phyloP scores from a whole-genome alignment of 37 sponge, comb jelly and placozoan genomes.

The Trichoplax adhaerens region DNA sequence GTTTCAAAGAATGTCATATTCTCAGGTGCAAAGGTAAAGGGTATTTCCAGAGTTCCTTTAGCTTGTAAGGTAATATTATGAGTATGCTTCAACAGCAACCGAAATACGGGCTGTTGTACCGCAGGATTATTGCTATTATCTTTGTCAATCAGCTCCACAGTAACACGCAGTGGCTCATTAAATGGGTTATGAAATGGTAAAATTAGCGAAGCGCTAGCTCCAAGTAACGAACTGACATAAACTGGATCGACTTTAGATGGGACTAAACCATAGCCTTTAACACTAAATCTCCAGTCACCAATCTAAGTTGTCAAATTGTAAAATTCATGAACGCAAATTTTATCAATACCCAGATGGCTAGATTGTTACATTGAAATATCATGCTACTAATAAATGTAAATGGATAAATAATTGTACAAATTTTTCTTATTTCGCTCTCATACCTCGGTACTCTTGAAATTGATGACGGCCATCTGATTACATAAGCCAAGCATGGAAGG shows the following conservation, averaged over 20 bases:
- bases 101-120: not conserved
- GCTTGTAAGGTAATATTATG: not conserved
- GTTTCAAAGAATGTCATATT: slow-evolving; percentile 3
- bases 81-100: slow-evolving; percentile 1
- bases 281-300: slow-evolving; percentile 25
- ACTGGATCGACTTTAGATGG: slow-evolving; percentile 17
- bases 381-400: not conserved
- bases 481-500: slow-evolving; percentile 32
- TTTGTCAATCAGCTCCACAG: too few relatives aligned
- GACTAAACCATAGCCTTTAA: slow-evolving; percentile 24
- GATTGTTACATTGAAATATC: too few relatives aligned
- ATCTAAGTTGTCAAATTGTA: slow-evolving; percentile 12
- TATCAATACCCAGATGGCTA: too few relatives aligned
- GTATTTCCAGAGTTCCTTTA: slow-evolving; percentile 7
- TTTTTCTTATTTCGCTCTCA: not conserved
- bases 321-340: too few relatives aligned
- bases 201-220: slow-evolving; percentile 1
- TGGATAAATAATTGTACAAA: slow-evolving; percentile 5
- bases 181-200: too few relatives aligned
- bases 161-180: too few relatives aligned
- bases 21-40: slow-evolving; percentile 15
- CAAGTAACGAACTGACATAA: slow-evolving; percentile 14
- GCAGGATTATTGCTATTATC: too few relatives aligned
- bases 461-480: slow-evolving; percentile 14
- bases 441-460: slow-evolving; percentile 42